Evolutionary conservation across 2,113 vertebrate genomes (phyloP).

Genomic region (Bujurquina vittata): DNA sequence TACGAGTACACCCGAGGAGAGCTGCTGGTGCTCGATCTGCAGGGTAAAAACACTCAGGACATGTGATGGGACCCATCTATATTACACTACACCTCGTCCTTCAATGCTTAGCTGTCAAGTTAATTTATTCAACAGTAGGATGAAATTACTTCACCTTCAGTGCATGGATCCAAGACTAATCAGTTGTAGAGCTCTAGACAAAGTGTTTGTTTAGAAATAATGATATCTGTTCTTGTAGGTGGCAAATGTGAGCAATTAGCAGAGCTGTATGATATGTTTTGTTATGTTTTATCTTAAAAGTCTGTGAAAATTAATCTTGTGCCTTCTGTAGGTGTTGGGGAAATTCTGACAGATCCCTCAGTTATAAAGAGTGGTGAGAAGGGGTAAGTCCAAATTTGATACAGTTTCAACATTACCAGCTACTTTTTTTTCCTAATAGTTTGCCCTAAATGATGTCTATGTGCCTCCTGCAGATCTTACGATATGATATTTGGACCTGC

Average conservation of each 20-base stretch:
- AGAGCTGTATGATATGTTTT: background rate
- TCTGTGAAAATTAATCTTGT: background rate
- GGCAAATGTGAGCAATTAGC: background rate
- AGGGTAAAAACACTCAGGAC: constrained; percentile 80
- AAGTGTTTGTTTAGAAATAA: background rate
- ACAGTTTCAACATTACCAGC: background rate
- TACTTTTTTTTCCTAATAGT: background rate
- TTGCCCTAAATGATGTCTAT: background rate
- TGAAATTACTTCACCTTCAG: background rate
- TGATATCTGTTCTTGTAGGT: background rate
- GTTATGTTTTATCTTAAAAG: background rate
- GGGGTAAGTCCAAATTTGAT: constrained; percentile 79
- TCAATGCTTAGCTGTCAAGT: background rate
- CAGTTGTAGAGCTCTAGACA: background rate
- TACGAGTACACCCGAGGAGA: constrained; percentile 97
- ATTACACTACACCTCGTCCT: background rate
- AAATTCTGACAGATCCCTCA: constrained; percentile 97
- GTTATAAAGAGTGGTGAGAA: constrained; percentile 99
- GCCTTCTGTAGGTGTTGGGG: constrained; percentile 88
- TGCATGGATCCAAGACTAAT: background rate
- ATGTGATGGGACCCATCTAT: background rate
- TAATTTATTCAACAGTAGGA: background rate
- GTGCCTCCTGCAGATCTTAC: constrained; percentile 83
- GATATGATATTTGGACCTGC: constrained; percentile 99
- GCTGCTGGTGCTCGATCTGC: constrained; percentile 93